Conservation (phyloP, 2,113 vertebrate species). For the Mobula hypostoma region DNA sequence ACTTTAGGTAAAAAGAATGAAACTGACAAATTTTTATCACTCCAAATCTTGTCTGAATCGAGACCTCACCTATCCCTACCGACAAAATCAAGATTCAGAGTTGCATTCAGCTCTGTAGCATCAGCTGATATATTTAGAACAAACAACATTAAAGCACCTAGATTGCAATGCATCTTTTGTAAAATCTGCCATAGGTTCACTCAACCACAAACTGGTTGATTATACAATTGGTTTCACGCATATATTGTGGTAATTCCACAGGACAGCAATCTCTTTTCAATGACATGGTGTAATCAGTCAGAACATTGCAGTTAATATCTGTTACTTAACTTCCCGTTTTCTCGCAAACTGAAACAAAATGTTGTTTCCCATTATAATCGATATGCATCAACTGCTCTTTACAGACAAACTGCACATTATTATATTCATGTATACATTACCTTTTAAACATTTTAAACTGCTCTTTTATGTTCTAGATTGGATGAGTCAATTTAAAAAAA, state of each 20-base stretch:
- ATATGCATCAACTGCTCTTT: constrained; percentile 7
- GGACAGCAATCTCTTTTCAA: neutral
- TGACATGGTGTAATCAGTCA: neutral
- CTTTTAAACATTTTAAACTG: neutral
- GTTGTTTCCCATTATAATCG: neutral
- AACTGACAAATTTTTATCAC: neutral
- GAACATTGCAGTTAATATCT: neutral
- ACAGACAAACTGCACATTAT: neutral
- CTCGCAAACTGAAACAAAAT: neutral
- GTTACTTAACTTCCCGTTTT: neutral
- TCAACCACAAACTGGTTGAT: constrained; percentile 3
- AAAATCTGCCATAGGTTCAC: neutral
- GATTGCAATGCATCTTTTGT: neutral
- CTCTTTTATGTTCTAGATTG: neutral
- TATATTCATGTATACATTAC: neutral
- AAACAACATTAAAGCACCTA: neutral
- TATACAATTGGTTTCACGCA: constrained; percentile 11
- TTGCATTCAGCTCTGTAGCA: neutral
- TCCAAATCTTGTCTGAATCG: neutral
- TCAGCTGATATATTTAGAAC: neutral
- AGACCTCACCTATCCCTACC: neutral
- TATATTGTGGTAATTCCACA: neutral
- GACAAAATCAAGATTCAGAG: neutral
- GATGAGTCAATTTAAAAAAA: neutral
- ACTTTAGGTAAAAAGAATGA: neutral